phyloP scores from a whole-genome alignment of 2,113 vertebrate species.

The Pardalotus punctatus region DNA sequence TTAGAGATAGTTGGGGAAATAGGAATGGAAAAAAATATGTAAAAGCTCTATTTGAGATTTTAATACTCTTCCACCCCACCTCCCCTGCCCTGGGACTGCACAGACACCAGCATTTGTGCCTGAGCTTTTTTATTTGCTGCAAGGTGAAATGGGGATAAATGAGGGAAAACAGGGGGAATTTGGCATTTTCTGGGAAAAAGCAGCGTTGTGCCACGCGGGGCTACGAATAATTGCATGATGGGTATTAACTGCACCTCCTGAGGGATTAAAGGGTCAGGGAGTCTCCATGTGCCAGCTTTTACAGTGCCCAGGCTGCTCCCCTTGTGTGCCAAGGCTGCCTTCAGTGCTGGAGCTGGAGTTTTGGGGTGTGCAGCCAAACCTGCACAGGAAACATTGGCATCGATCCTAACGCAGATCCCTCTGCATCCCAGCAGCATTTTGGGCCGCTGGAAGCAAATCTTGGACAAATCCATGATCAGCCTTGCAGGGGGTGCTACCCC shows the following conservation, averaged over 20 bases:
- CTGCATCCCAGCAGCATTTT: neutral
- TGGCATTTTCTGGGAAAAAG: neutral
- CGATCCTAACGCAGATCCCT: neutral
- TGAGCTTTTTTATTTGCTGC: neutral
- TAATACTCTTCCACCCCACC: neutral
- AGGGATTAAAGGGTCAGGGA: neutral
- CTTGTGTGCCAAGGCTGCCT: accelerated
- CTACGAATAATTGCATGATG: accelerated
- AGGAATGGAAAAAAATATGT: neutral
- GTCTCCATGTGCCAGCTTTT: accelerated
- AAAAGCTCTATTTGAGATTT: neutral
- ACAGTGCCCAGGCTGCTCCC: accelerated
- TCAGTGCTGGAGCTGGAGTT: neutral
- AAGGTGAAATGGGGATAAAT: neutral
- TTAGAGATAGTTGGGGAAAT: neutral
- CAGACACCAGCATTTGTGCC: neutral
- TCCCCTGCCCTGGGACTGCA: accelerated
- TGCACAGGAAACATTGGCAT: neutral
- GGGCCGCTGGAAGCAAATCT: neutral
- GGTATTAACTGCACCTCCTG: neutral
- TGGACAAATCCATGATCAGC: accelerated
- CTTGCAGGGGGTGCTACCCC: accelerated
- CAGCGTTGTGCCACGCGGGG: accelerated
- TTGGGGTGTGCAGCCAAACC: neutral
- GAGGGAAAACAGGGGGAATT: neutral